Conservation (phyloP, 2,888 invertebrate genomes). For the Rhamphomyia laevipes region DNA sequence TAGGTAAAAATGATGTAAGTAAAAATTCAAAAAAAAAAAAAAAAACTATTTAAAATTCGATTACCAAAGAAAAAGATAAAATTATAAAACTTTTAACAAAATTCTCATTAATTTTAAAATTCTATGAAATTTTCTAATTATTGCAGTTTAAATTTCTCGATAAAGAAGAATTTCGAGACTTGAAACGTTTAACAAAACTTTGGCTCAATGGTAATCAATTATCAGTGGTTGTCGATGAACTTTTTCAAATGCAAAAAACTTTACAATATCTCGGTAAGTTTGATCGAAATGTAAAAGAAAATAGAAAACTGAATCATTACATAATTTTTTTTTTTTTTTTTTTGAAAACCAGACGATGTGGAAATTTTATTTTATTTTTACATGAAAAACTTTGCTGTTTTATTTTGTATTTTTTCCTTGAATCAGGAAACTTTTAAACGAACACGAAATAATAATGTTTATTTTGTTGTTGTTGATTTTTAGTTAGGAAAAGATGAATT, state of each 20-base stretch:
- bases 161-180: conserved; percentile 57
- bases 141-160: conserved; percentile 55
- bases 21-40: neutral
- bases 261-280: conserved; percentile 33
- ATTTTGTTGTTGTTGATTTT: too few species aligned
- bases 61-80: conserved; percentile 3
- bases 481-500: too few species aligned
- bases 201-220: conserved; percentile 66
- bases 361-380: too few species aligned
- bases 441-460: too few species aligned
- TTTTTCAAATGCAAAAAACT: conserved; percentile 43
- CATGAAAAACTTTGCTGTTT: too few species aligned
- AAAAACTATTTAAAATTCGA: neutral
- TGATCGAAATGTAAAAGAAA: too few species aligned
- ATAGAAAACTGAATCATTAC: too few species aligned
- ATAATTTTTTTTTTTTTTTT: too few species aligned
- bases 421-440: too few species aligned
- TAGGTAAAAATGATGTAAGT: conserved; percentile 55
- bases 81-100: too few species aligned
- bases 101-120: neutral
- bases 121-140: neutral
- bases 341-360: too few species aligned
- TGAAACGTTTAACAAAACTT: conserved; percentile 51
- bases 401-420: too few species aligned
- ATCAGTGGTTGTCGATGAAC: conserved; percentile 60